Conservation (phyloP, 2,113 vertebrate species). For the Thinocorus orbignyianus region DNA sequence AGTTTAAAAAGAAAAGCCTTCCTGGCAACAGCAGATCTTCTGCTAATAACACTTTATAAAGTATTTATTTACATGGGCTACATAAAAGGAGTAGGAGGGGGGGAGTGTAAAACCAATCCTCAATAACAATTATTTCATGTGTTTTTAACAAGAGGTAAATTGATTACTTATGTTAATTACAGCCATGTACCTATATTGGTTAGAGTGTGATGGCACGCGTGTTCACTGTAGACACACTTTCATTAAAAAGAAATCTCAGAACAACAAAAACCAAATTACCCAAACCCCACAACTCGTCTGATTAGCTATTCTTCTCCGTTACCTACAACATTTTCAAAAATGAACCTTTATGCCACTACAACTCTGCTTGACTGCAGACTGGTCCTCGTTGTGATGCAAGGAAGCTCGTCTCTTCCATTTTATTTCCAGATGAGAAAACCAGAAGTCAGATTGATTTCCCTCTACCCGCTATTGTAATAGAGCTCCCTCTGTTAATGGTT, state of each 20-base stretch:
- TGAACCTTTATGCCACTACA: background rate
- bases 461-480: background rate
- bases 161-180: background rate
- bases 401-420: background rate
- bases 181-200: background rate
- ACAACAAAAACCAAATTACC: rapidly evolving
- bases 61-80: background rate
- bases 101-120: background rate
- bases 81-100: background rate
- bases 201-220: background rate
- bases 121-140: background rate
- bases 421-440: background rate
- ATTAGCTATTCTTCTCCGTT: background rate
- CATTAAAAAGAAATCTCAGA: background rate
- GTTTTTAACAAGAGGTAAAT: background rate
- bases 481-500: background rate
- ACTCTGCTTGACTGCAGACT: background rate
- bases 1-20: background rate
- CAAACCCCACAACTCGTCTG: rapidly evolving
- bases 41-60: background rate
- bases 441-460: background rate
- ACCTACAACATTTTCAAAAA: background rate
- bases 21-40: background rate
- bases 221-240: background rate
- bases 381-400: background rate